Percentiles rank a stretch among this genome's conserved stretches.
These are phyloP conservation scores for Phylloscopus whistleri DNA, from an alignment of 2,113 vertebrate genomes.

Conservation along the genomic window DNA sequence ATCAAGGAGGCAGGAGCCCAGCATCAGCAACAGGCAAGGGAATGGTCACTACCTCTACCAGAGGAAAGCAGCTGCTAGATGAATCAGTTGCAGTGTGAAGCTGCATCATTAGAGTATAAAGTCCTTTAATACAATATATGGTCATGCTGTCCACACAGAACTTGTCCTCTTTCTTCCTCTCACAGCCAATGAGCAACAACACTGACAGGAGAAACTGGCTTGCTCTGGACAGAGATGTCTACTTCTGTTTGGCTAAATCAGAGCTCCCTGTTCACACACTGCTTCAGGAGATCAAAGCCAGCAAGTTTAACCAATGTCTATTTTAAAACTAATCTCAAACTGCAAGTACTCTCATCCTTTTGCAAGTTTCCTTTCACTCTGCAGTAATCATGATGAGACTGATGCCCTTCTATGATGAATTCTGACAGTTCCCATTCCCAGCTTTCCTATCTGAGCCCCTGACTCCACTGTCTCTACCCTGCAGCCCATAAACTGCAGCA, in stretches of 20 bases:
- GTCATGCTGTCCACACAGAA: neutral
- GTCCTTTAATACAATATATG: neutral
- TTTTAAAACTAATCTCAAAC: neutral
- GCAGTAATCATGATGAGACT: rapidly evolving
- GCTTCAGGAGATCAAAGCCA: neutral
- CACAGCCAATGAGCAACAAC: neutral
- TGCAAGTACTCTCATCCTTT: neutral
- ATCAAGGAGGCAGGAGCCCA: neutral
- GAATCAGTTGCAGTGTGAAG: neutral
- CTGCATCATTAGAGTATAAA: rapidly evolving
- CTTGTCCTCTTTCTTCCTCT: neutral
- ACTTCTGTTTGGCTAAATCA: neutral
- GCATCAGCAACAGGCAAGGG: neutral
- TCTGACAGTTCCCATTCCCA: neutral
- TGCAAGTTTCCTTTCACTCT: neutral
- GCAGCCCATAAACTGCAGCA: neutral
- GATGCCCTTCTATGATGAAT: neutral
- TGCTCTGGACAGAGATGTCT: neutral
- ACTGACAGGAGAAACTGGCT: neutral
- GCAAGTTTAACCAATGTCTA: neutral
- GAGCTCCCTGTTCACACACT: neutral
- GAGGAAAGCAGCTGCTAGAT: neutral
- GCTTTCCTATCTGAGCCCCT: neutral
- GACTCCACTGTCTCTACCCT: neutral
- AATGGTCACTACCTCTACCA: neutral